Conservation (phyloP, 2,888 invertebrate genomes). For the Lingula anatina region DNA sequence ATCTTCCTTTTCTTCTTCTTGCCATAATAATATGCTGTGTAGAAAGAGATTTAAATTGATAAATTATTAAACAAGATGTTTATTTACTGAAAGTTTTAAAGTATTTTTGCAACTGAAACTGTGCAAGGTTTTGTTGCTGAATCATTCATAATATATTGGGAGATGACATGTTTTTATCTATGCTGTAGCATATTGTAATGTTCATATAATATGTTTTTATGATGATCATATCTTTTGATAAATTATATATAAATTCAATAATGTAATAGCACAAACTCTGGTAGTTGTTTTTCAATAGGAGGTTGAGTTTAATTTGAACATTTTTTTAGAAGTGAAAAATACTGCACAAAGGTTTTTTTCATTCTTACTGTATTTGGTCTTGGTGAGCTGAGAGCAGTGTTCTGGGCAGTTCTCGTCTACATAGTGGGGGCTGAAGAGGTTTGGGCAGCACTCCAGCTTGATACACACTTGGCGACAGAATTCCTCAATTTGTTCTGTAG, state of each 20-base stretch:
- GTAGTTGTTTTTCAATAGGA: no score
- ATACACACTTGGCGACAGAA: slow-evolving; percentile 65
- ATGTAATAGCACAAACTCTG: no score
- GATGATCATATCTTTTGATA: no score
- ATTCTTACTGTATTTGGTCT: slow-evolving; percentile 56
- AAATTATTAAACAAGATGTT: not conserved
- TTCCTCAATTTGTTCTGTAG: slow-evolving; percentile 58
- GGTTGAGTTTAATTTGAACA: no score
- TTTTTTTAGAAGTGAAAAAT: no score
- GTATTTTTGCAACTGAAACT: not conserved
- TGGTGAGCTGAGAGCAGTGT: slow-evolving; percentile 63
- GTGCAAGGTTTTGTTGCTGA: no score
- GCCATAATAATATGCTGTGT: slow-evolving; percentile 37
- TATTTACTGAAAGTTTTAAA: not conserved
- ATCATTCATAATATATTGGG: no score
- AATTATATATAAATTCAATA: no score
- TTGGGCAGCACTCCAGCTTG: slow-evolving; percentile 67
- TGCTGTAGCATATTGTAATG: no score
- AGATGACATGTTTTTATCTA: no score
- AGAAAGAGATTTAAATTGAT: not conserved
- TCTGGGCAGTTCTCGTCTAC: slow-evolving; percentile 61
- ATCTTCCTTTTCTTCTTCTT: slow-evolving; percentile 46
- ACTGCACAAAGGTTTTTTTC: no score
- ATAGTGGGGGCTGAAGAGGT: slow-evolving; percentile 63
- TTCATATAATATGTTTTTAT: no score